phyloP scores from a whole-genome alignment of 2,888 invertebrate species.

The Aporophyla nigra region DNA sequence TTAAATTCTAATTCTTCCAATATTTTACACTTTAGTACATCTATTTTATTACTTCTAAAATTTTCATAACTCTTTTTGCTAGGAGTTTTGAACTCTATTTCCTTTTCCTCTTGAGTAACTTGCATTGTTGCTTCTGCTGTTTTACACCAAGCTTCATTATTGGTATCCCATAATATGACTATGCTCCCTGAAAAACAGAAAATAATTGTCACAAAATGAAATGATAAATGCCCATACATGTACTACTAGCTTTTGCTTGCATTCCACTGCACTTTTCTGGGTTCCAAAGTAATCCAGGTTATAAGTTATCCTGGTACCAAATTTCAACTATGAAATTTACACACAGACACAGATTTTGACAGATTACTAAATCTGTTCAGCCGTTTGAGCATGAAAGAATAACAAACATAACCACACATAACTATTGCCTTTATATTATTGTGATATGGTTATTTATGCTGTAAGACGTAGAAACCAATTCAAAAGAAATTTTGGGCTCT shows the following conservation, averaged over 20 bases:
- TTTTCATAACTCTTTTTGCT: not conserved
- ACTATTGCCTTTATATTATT: too few species aligned
- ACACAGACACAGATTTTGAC: too few species aligned
- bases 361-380: not conserved
- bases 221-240: not conserved
- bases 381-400: not conserved
- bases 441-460: not conserved
- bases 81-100: not conserved
- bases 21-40: slow-evolving; percentile 1
- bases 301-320: not conserved
- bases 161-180: not conserved
- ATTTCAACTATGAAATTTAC: not conserved
- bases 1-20: slow-evolving; percentile 5
- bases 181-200: slow-evolving; percentile 1
- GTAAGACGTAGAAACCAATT: slow-evolving; percentile 1
- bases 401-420: not conserved
- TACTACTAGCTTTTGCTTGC: slow-evolving; percentile 7
- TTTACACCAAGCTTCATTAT: slow-evolving; percentile 12
- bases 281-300: not conserved
- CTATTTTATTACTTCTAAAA: not conserved
- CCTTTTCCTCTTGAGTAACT: not conserved
- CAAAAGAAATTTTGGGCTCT: not conserved
- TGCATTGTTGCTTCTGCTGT: not conserved
- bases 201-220: not conserved
- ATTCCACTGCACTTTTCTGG: not conserved